Evolutionary conservation across 2,113 vertebrate species (phyloP).

Genomic region (Gymnocephalus cernua): DNA sequence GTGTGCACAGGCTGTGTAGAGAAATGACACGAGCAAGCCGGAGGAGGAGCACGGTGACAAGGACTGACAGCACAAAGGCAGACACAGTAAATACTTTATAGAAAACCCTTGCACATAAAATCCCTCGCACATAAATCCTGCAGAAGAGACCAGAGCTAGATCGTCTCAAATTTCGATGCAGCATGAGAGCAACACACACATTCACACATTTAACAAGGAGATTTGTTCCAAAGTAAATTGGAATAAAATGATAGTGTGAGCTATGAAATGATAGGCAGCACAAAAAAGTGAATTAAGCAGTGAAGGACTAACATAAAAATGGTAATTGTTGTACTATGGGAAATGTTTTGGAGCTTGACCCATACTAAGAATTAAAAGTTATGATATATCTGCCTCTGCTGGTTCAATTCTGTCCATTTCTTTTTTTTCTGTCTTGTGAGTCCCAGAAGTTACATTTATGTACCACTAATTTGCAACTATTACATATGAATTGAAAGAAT

Average conservation of each 20-base stretch:
- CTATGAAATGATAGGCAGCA: slow-evolving; percentile 3
- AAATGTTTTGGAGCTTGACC: background rate
- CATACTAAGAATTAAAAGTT: background rate
- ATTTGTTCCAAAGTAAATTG: slow-evolving; percentile 10
- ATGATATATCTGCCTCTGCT: background rate
- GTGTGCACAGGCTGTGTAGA: slow-evolving; percentile 6
- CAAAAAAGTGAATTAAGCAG: background rate
- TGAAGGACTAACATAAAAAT: background rate
- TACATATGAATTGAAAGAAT: background rate
- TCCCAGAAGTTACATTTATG: background rate
- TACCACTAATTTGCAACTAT: background rate
- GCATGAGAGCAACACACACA: slow-evolving; percentile 1
- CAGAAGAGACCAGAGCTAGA: slow-evolving; percentile 20
- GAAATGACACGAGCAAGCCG: slow-evolving; percentile 20
- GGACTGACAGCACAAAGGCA: slow-evolving; percentile 58
- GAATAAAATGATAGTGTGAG: slow-evolving; percentile 1
- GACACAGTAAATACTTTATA: slow-evolving; percentile 46
- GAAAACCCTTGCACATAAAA: background rate
- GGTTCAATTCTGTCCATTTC: background rate
- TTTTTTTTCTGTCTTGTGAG: background rate
- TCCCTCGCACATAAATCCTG: slow-evolving; percentile 21
- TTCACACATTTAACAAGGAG: slow-evolving; percentile 19
- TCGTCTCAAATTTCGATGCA: slow-evolving; percentile 30
- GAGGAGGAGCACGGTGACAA: slow-evolving; percentile 34
- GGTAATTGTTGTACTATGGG: background rate